These are phyloP conservation scores for Phyllostomus hastatus DNA, from an alignment of 2,113 vertebrate genomes.

Conservation along the genomic window DNA sequence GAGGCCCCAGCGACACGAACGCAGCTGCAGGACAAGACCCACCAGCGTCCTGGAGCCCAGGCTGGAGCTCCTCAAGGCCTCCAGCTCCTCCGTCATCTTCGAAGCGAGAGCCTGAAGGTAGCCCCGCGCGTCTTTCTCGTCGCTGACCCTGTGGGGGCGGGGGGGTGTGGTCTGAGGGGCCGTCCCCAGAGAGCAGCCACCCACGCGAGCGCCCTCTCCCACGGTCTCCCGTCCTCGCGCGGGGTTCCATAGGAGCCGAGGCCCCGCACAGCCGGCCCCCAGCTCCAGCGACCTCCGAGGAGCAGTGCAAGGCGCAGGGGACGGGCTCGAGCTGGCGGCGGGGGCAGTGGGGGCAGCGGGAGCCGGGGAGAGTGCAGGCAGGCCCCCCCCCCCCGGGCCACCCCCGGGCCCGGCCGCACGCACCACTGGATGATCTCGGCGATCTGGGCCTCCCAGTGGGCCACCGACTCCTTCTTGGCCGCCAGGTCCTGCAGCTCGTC, in stretches of 20 bases:
- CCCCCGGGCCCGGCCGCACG: conserved; percentile 16
- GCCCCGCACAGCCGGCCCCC: not conserved
- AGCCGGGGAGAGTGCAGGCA: not conserved
- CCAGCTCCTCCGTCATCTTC: conserved; percentile 98
- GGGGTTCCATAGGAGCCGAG: accelerated
- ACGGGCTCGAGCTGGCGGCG: not conserved
- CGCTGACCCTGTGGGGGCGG: conserved; percentile 89
- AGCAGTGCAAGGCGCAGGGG: accelerated
- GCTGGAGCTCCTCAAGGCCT: conserved; percentile 91
- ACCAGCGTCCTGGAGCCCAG: conserved; percentile 93
- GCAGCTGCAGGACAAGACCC: conserved; percentile 11
- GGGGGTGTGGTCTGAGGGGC: accelerated
- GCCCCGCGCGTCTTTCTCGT: conserved; percentile 97
- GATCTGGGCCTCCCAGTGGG: conserved; percentile 99
- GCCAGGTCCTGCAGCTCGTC: conserved; percentile 94
- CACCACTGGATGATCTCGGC: conserved; percentile 99
- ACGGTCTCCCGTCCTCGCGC: accelerated
- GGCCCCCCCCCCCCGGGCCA: too few species aligned
- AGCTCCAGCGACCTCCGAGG: accelerated
- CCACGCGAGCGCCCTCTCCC: accelerated
- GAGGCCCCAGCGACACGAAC: accelerated
- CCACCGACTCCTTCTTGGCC: conserved; percentile 94
- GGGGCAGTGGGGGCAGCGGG: accelerated
- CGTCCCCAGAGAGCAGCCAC: not conserved
- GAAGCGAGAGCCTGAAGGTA: conserved; percentile 97